A percentile compares a stretch with the other conserved stretches of the same genome.
These are phyloP conservation scores for Habrosyne pyritoides DNA, from an alignment of 2,888 invertebrate genomes.

Conservation along the genomic window DNA sequence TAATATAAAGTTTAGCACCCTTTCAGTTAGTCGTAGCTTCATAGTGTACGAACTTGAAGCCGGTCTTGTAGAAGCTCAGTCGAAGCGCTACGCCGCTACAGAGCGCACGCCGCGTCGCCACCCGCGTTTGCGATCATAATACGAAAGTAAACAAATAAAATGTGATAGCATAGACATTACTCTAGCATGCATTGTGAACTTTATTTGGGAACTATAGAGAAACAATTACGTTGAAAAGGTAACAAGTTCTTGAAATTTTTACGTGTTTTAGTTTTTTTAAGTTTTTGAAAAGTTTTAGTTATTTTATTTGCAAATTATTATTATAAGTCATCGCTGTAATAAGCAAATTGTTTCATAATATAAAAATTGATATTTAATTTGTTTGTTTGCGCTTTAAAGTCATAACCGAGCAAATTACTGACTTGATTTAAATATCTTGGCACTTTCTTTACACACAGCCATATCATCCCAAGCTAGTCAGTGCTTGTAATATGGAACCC, in stretches of 20 bases:
- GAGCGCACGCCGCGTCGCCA: slow-evolving; percentile 37
- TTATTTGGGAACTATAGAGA: slow-evolving; percentile 18
- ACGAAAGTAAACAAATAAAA: slow-evolving; percentile 53
- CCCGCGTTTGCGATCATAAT: slow-evolving; percentile 18
- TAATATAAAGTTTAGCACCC: not conserved
- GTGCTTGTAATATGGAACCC: no score
- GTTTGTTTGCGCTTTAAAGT: no score
- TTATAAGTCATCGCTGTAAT: no score
- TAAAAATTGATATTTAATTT: no score
- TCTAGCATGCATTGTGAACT: slow-evolving; percentile 40
- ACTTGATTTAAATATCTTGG: no score
- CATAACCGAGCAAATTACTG: no score
- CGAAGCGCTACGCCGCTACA: slow-evolving; percentile 38
- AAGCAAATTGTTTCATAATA: no score
- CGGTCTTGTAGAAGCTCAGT: slow-evolving; percentile 40
- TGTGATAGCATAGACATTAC: slow-evolving; percentile 39
- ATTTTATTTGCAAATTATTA: not conserved
- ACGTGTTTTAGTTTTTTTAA: not conserved
- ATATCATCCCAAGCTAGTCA: no score
- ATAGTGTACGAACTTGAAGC: slow-evolving; percentile 19
- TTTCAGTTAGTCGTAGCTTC: slow-evolving; percentile 21
- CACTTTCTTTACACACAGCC: no score
- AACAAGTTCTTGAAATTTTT: slow-evolving; percentile 1
- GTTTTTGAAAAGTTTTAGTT: not conserved
- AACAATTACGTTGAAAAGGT: slow-evolving; percentile 10